Evolutionary conservation across 2,888 invertebrate species (phyloP).

Genomic region (Acronicta leporina): DNA sequence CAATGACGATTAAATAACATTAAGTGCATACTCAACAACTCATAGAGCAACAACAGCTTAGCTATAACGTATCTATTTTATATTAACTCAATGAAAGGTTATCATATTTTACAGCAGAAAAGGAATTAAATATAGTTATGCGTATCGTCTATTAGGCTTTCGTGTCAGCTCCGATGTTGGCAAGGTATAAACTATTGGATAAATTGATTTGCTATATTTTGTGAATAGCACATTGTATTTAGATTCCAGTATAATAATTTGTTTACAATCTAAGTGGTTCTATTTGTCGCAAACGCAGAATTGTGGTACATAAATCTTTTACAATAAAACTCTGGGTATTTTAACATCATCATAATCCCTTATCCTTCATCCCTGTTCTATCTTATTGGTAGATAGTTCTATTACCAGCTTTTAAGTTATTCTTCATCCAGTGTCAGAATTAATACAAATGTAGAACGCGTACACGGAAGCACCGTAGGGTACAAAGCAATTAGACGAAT

Average conservation of each 20-base stretch:
- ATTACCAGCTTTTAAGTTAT: too few species aligned
- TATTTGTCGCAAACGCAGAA: not conserved
- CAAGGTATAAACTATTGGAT: conserved; percentile 24
- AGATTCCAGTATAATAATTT: conserved; percentile 29
- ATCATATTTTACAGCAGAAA: conserved; percentile 11
- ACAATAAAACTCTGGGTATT: not conserved
- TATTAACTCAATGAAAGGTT: conserved; percentile 6
- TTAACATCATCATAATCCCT: too few species aligned
- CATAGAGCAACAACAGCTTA: not conserved
- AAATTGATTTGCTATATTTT: conserved; percentile 16
- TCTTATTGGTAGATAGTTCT: too few species aligned
- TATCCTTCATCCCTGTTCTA: too few species aligned
- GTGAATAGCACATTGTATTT: conserved; percentile 35
- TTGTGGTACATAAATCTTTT: not conserved
- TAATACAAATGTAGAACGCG: too few species aligned
- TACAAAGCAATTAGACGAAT: too few species aligned
- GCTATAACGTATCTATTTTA: not conserved
- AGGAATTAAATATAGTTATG: conserved; percentile 18
- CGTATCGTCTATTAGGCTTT: conserved; percentile 19
- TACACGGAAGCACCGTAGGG: too few species aligned
- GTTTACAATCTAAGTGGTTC: conserved; percentile 13
- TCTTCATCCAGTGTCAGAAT: not conserved
- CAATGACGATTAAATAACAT: too few species aligned
- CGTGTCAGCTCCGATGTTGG: conserved; percentile 28
- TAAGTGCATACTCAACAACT: not conserved